Percentiles rank a stretch among this genome's conserved stretches.
Evolutionary conservation across 2,113 vertebrate genomes (phyloP).

Genomic region (Lynx canadensis): DNA sequence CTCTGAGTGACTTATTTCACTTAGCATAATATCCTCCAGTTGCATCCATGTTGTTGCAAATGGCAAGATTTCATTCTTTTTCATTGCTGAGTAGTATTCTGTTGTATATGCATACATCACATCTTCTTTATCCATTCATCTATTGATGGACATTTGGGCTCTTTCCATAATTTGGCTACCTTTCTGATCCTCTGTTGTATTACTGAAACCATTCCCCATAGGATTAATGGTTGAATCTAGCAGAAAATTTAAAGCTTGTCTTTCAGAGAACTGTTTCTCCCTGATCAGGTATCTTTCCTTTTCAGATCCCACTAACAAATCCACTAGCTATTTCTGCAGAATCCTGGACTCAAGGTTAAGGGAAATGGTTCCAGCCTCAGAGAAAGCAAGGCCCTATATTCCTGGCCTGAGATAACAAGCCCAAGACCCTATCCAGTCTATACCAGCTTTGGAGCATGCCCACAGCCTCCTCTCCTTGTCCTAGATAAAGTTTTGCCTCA

Average conservation of each 20-base stretch:
- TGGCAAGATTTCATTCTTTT: too few relatives aligned
- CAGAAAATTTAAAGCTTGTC: neutral
- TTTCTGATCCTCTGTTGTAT: neutral
- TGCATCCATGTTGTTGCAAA: too few relatives aligned
- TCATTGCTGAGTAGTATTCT: too few relatives aligned
- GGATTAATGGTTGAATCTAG: neutral
- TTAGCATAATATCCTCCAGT: too few relatives aligned
- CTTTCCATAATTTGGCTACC: too few relatives aligned
- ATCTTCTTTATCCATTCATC: too few relatives aligned
- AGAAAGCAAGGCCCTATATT: neutral
- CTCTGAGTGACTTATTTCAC: too few relatives aligned
- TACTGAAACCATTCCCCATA: neutral
- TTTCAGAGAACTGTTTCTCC: neutral
- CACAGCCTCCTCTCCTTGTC: neutral
- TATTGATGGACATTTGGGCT: too few relatives aligned
- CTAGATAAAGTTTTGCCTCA: neutral
- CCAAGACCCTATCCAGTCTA: neutral
- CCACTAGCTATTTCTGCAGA: neutral
- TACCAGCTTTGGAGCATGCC: neutral
- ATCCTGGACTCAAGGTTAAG: neutral
- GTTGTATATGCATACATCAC: too few relatives aligned
- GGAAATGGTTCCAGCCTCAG: neutral
- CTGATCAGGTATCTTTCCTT: neutral
- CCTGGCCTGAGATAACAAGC: neutral
- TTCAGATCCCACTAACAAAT: neutral